Evolutionary conservation across 1,140 invertebrate species (phyloP), one percentile per base, ranked within the genome.

Genomic region (Dinoponera quadriceps): DNA sequence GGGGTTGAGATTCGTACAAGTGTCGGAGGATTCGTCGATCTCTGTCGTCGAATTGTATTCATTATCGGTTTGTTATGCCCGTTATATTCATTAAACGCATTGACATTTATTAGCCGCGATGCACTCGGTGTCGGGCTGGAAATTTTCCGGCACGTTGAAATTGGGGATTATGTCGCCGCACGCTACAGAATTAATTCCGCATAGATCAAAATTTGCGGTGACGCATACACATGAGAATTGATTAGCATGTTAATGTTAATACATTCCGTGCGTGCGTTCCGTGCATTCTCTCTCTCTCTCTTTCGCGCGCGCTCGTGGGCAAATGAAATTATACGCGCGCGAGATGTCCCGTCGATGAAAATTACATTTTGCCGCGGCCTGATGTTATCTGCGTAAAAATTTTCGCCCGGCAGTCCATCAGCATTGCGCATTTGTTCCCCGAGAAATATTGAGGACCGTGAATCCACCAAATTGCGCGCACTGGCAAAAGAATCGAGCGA

Each of bases 171-270:
- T 16, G 38, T 20, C 38, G 18, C 18, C 7, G 25, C 38, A 27
- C n/a, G 14, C 16, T 27, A 9, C 72, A 20, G 59, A 75, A 49
- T 63, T 75, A 75, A 49, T 59, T 38, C 9, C 9, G 20, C 16
- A 63, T n/a, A 54, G 20, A 66, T 66, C 29, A 54, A 38, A 51
- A 77, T 65, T 65, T 13, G 16, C 20, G 51, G 54, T 49, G 29
- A 65, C 33, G n/a, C 59, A 63, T 20, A 27, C 44, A 49, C 44
- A 14, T 22, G 22, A 7, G 48, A 38, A 33, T 20, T 33, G 48
- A 77, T 77, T 77, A 77, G n/a, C 60, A 77, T 65, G 65, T 77
- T 54, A 66, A 77, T 66, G 27, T 44, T 44, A 44, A 44, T 11
- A 44, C 7, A 44, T 9, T 9, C 62, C n/a, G 20, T 25, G 18